A percentile compares a stretch with the other conserved stretches of the same genome.
phyloP scores from a whole-genome alignment of 2,888 invertebrate genomes.

The Petrolisthes manimaculis region DNA sequence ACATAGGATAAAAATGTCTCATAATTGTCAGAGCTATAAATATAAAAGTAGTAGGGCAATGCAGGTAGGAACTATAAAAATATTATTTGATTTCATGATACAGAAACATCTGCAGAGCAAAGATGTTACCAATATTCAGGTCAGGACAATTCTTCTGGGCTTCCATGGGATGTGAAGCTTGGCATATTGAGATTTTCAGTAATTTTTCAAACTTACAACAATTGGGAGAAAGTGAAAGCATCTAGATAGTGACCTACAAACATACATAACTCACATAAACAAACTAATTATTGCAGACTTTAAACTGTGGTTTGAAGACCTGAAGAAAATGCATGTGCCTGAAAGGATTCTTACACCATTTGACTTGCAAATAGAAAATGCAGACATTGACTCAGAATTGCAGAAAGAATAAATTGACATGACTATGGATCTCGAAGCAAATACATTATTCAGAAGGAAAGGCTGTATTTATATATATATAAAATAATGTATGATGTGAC shows the following conservation, averaged over 20 bases:
- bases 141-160: not conserved
- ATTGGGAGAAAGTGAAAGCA: not conserved
- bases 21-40: too few species aligned
- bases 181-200: not conserved
- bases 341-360: not conserved
- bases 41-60: too few species aligned
- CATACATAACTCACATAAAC: too few species aligned
- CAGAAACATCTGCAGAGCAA: not conserved
- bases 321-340: not conserved
- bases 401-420: not conserved
- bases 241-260: not conserved
- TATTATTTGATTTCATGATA: not conserved
- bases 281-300: not conserved
- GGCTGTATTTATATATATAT: not conserved
- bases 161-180: not conserved
- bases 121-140: not conserved
- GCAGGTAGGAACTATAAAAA: too few species aligned
- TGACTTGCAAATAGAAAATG: slow-evolving; percentile 3
- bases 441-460: slow-evolving; percentile 22
- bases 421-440: slow-evolving; percentile 22
- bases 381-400: not conserved
- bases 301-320: not conserved
- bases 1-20: too few species aligned
- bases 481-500: not conserved
- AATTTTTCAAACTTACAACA: not conserved